phyloP scores from a whole-genome alignment of 2,113 vertebrate species.

The Nerophis ophidion region DNA sequence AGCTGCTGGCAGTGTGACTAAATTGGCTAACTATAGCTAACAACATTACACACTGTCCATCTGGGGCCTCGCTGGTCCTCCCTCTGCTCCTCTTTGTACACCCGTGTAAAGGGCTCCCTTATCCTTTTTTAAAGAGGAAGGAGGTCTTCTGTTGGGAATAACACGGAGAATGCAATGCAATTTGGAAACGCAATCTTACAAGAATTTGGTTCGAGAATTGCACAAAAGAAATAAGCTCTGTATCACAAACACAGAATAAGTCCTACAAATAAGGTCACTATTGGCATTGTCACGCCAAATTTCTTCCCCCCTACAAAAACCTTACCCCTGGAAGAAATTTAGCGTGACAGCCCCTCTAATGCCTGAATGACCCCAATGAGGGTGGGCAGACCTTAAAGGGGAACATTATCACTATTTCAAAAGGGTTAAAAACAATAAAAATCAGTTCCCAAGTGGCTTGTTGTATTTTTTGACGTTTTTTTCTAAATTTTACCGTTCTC shows the following conservation, averaged over 20 bases:
- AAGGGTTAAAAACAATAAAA: no score
- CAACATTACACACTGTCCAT: slow-evolving; percentile 73
- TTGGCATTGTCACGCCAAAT: no score
- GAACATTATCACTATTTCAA: no score
- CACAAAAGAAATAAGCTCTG: not conserved
- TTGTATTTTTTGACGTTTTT: no score
- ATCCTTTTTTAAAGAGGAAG: slow-evolving; percentile 12
- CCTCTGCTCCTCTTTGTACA: slow-evolving; percentile 57
- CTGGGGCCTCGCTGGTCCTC: slow-evolving; percentile 63
- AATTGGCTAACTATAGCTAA: slow-evolving; percentile 74
- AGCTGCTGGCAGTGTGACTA: slow-evolving; percentile 66
- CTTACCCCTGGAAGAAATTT: no score
- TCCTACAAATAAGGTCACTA: no score
- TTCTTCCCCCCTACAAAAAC: no score
- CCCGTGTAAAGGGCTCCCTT: slow-evolving; percentile 49
- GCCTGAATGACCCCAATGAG: no score
- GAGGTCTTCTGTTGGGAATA: slow-evolving; percentile 31
- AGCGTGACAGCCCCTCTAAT: no score
- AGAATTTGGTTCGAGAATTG: not conserved
- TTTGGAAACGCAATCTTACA: slow-evolving; percentile 10
- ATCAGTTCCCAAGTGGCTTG: no score
- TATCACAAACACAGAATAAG: not conserved
- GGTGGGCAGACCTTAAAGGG: no score
- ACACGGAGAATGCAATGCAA: slow-evolving; percentile 29
- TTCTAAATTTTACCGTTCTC: no score